phyloP scores from a whole-genome alignment of 2,113 vertebrate species.

The Stigmatopora argus region DNA sequence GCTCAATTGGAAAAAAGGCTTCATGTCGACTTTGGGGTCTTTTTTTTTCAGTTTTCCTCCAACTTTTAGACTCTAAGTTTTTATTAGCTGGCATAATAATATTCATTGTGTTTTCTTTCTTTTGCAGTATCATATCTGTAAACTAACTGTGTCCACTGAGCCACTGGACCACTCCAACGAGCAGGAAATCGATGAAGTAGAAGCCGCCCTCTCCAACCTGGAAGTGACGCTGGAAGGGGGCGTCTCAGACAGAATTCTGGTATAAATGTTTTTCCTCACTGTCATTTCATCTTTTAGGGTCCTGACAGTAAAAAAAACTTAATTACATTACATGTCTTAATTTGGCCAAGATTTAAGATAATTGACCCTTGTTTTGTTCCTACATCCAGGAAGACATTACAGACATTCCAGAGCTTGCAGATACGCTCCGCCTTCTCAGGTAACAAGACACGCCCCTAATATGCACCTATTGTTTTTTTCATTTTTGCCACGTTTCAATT shows the following conservation, averaged over 20 bases:
- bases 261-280: slow-evolving; percentile 56
- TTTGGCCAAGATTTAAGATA: slow-evolving; percentile 25
- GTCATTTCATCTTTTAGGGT: slow-evolving; percentile 15
- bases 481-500: neutral
- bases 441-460: slow-evolving; percentile 67
- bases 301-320: slow-evolving; percentile 23
- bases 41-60: too few relatives aligned
- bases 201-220: slow-evolving; percentile 88
- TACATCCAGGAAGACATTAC: slow-evolving; percentile 92
- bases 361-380: slow-evolving; percentile 54
- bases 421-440: slow-evolving; percentile 88
- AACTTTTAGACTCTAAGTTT: neutral
- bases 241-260: slow-evolving; percentile 78
- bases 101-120: neutral
- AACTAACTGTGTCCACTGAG: slow-evolving; percentile 78
- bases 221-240: slow-evolving; percentile 89
- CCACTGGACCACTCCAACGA: slow-evolving; percentile 73
- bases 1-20: neutral
- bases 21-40: neutral
- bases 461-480: neutral
- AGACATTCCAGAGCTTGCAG: slow-evolving; percentile 90
- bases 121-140: slow-evolving; percentile 89
- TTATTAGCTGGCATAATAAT: neutral
- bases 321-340: slow-evolving; percentile 45
- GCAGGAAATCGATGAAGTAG: slow-evolving; percentile 88